A percentile compares a stretch with the other conserved stretches of the same genome.
These are phyloP conservation scores for Orchestes rusci DNA, from an alignment of 2,888 invertebrate species.

Conservation along the genomic window DNA sequence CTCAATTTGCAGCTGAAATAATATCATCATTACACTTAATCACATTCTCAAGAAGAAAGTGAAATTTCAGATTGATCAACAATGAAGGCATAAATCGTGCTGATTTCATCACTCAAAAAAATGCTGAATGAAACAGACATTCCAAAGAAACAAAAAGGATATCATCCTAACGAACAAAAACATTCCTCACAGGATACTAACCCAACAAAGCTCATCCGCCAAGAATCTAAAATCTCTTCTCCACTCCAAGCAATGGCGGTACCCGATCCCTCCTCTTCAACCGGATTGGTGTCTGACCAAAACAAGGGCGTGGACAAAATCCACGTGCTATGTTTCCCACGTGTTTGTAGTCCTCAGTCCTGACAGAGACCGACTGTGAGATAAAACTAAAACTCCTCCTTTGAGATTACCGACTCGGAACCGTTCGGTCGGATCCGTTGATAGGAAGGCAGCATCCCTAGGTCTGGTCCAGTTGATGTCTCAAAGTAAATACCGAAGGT, in stretches of 20 bases:
- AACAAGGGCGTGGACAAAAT: slow-evolving; percentile 12
- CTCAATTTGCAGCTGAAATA: too few species aligned
- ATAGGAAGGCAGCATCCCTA: slow-evolving; percentile 23
- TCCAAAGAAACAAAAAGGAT: too few species aligned
- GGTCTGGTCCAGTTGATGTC: slow-evolving; percentile 21
- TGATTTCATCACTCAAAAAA: too few species aligned
- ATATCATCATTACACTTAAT: too few species aligned
- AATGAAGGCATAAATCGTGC: too few species aligned
- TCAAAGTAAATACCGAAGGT: slow-evolving; percentile 25
- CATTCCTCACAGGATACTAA: slow-evolving; percentile 23
- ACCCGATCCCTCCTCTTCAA: slow-evolving; percentile 13
- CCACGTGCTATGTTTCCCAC: slow-evolving; percentile 16
- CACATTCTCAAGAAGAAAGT: too few species aligned
- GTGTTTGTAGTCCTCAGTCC: slow-evolving; percentile 16
- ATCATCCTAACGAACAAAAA: too few species aligned
- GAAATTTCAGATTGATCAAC: too few species aligned
- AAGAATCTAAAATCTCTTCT: slow-evolving; percentile 23
- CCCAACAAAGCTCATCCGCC: slow-evolving; percentile 11
- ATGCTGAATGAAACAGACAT: too few species aligned
- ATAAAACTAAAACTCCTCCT: slow-evolving; percentile 22
- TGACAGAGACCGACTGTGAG: slow-evolving; percentile 10
- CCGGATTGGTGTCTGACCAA: slow-evolving; percentile 7
- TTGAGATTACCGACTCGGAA: slow-evolving; percentile 12
- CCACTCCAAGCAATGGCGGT: slow-evolving; percentile 20
- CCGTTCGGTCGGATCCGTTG: slow-evolving; percentile 12